Conservation (phyloP, 2,888 invertebrate species). For the Lasioglossum villosulum region DNA sequence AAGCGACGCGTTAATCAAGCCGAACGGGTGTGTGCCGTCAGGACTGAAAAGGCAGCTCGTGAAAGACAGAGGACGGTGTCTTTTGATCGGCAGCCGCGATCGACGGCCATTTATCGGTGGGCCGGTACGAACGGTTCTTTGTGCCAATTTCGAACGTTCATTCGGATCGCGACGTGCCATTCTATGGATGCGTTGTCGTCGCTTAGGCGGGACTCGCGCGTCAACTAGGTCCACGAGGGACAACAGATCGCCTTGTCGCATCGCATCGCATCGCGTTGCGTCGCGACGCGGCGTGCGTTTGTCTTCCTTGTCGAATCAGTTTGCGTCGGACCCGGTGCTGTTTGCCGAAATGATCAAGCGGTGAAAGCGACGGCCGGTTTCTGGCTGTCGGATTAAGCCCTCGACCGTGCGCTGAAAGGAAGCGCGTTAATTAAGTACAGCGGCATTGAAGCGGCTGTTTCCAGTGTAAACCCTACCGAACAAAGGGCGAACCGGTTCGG, state of each 20-base stretch:
- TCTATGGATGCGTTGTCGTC: conserved; percentile 16
- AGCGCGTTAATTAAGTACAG: conserved; percentile 74
- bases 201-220: not conserved
- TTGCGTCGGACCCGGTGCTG: conserved; percentile 59
- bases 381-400: conserved; percentile 63
- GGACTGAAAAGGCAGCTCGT: conserved; percentile 10
- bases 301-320: conserved; percentile 69
- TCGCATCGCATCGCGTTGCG: not conserved
- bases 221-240: conserved; percentile 12
- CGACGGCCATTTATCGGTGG: conserved; percentile 28
- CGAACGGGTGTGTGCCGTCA: not conserved
- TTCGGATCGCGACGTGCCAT: not conserved
- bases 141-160: conserved; percentile 15
- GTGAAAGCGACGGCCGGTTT: conserved; percentile 60
- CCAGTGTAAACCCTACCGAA: conserved; percentile 63
- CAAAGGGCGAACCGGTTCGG: conserved; percentile 63
- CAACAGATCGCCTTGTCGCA: conserved; percentile 21
- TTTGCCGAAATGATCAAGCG: conserved; percentile 74
- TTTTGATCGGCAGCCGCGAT: conserved; percentile 12
- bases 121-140: conserved; percentile 26
- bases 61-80: conserved; percentile 18
- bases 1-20: conserved; percentile 45
- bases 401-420: conserved; percentile 67
- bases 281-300: not conserved
- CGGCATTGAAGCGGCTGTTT: conserved; percentile 59